Percentiles rank a stretch among this genome's conserved stretches.
Conservation (phyloP, 1,140 invertebrate species). For the Maniola jurtina region DNA sequence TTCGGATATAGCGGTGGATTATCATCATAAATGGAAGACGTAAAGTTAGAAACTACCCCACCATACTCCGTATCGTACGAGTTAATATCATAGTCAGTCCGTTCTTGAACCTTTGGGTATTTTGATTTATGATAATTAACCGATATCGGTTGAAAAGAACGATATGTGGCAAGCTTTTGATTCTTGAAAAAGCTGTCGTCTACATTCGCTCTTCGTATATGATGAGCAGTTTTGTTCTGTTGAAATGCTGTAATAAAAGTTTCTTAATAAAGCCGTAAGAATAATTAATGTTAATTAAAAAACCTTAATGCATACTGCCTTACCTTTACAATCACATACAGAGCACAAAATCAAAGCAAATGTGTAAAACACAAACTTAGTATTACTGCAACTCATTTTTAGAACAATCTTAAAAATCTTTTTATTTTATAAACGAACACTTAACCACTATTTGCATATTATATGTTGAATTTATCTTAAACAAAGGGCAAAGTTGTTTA, state of each 20-base stretch:
- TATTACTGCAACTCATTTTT: conserved; percentile 2
- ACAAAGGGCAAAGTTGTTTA: conserved; percentile 20
- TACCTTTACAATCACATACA: conserved; percentile 26
- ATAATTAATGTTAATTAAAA: background rate
- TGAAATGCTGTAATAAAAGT: conserved; percentile 44
- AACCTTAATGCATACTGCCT: background rate
- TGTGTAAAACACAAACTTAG: conserved; percentile 14
- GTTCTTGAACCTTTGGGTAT: conserved; percentile 58
- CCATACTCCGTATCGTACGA: conserved; percentile 69
- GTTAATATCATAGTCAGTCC: conserved; percentile 64
- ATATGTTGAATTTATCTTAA: background rate
- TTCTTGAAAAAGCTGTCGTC: conserved; percentile 55
- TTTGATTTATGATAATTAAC: conserved; percentile 55
- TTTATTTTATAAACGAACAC: conserved; percentile 2
- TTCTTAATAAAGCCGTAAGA: background rate
- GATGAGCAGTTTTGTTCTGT: conserved; percentile 60
- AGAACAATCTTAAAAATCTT: background rate
- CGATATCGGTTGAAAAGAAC: conserved; percentile 63
- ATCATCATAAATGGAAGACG: conserved; percentile 70
- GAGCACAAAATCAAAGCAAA: conserved; percentile 25
- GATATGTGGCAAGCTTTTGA: conserved; percentile 55
- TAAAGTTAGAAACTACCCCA: conserved; percentile 67
- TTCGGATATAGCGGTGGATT: conserved; percentile 72
- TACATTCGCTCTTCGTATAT: conserved; percentile 46
- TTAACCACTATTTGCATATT: conserved; percentile 3